Evolutionary conservation across 2,797 vertebrate species (phyloP), one percentile per base, ranked within the genome.

Genomic region (Eleutherodactylus coqui): DNA sequence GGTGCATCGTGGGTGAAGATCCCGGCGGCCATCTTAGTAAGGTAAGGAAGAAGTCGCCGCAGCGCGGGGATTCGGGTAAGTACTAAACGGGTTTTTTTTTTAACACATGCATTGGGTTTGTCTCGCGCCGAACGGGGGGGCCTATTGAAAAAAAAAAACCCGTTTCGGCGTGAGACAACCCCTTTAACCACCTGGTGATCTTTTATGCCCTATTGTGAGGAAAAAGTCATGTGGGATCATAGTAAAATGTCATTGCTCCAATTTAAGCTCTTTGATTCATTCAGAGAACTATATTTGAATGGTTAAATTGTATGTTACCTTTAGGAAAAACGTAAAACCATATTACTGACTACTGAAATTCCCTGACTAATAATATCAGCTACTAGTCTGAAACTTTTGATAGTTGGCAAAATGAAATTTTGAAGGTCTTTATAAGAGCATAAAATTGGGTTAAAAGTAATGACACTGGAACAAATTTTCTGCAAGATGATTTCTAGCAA

Each of bases 201-300:
- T 81, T 76, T 82, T 76, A 34, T 82, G 24, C 51, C 17, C 43
- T 36, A 51, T 81, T 55, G 51, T 51, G 32, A 14, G 60, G 62
- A 85, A 79, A 79, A 84, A 21, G 79, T 82, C 47, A 82, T n/a
- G 21, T 32, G 24, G 47, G n/a, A 53, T 70, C 32, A 53, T 53
- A 38, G 53, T 47, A 29, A 82, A 82, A 82, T 72, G 79, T 38
- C 79, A 82, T 27, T 70, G 64, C 64, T 70, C 64, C 34, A 34
- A 53, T 69, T 67, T 51, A 36, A 38, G 21, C 64, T 51, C 10
- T 80, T 80, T 38, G 32, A 70, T 38, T 53, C 47, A 51, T 51
- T 69, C 27, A 36, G n/a, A 81, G 43, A 45, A 41, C 38, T 70
- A 27, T 82, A 70, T 53, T 70, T 36, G 21, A 53, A 34, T 51